A percentile compares a stretch with the other conserved stretches of the same genome.
Conservation (phyloP, 2,797 vertebrate genomes). For the Esox lucius region DNA sequence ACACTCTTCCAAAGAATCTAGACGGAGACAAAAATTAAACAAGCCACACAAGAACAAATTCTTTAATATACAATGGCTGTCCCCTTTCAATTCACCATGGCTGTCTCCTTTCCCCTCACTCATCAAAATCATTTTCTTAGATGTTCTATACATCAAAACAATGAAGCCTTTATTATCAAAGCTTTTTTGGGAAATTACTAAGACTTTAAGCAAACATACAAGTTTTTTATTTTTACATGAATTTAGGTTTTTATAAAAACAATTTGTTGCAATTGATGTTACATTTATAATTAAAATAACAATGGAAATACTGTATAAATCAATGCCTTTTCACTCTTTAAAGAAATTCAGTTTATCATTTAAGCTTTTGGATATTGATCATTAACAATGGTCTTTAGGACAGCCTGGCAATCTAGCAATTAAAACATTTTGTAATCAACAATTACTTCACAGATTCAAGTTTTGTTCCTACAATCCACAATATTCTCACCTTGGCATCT, state of each 20-base stretch:
- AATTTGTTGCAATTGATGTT: background rate
- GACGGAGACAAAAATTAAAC: background rate
- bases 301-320: background rate
- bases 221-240: background rate
- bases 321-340: background rate
- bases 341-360: background rate
- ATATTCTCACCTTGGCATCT: constrained; percentile 47
- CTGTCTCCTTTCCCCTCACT: background rate
- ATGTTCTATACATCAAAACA: background rate
- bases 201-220: background rate
- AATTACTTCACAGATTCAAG: too few relatives aligned
- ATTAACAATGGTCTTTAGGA: background rate
- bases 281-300: background rate
- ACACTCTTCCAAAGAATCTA: background rate
- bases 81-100: background rate
- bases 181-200: background rate
- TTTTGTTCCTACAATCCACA: background rate
- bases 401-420: background rate
- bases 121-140: background rate
- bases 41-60: background rate
- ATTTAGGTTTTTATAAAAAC: background rate
- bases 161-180: background rate
- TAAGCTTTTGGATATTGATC: background rate
- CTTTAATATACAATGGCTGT: background rate
- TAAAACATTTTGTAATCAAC: background rate